A percentile compares a stretch with the other conserved stretches of the same genome.
Conservation (phyloP, 2,797 vertebrate genomes). For the Graptemys geographica region DNA sequence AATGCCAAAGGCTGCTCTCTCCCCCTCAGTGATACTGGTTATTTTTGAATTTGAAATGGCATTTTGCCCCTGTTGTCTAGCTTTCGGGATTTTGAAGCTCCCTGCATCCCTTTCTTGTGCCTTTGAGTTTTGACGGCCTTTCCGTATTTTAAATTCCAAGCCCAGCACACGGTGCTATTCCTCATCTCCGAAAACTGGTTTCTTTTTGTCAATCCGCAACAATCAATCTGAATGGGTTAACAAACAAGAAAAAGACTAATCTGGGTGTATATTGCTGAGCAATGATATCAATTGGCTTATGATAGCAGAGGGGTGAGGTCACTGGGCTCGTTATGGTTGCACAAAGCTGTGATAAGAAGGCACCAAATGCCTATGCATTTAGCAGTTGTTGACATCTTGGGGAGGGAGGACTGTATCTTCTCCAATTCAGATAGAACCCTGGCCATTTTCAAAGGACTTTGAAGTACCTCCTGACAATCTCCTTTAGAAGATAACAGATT, state of each 20-base stretch:
- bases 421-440: conserved; percentile 58
- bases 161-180: conserved; percentile 35
- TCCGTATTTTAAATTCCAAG: conserved; percentile 56
- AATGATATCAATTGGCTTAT: not conserved
- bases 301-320: conserved; percentile 35
- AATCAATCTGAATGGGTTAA: not conserved
- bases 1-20: fast-evolving
- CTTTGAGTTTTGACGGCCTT: conserved; percentile 42
- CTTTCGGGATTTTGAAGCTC: conserved; percentile 52
- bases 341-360: conserved; percentile 18
- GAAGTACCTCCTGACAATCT: conserved; percentile 71
- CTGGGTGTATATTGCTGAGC: fast-evolving
- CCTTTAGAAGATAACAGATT: conserved; percentile 66
- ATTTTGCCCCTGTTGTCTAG: not conserved
- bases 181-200: conserved; percentile 5
- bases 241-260: not conserved
- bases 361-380: fast-evolving
- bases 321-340: not conserved
- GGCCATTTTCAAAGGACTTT: conserved; percentile 76
- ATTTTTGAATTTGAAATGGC: conserved; percentile 50
- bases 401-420: not conserved
- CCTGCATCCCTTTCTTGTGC: conserved; percentile 37
- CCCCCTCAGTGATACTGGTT: not conserved
- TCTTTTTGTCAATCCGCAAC: not conserved
- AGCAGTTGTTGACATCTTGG: not conserved